phyloP scores from a whole-genome alignment of 2,113 vertebrate species.

The Rhadina sibilatrix region DNA sequence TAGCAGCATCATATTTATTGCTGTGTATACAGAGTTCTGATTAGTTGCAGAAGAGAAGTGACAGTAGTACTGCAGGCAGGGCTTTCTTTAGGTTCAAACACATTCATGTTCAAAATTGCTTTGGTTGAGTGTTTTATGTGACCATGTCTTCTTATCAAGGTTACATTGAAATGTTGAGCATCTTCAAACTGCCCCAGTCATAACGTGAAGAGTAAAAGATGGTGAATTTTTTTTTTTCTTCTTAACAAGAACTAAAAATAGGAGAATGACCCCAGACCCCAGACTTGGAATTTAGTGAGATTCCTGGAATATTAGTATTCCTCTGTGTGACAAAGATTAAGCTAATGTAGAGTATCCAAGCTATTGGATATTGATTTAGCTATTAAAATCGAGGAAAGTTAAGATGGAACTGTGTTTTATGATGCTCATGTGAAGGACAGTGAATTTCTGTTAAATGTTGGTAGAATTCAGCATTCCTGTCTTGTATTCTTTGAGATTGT shows the following conservation, averaged over 20 bases:
- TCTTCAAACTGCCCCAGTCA: not conserved
- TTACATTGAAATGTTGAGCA: not conserved
- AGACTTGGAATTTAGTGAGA: not conserved
- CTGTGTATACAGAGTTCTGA: not conserved
- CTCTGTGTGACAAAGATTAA: not conserved
- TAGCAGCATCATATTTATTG: not conserved
- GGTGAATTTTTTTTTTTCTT: not conserved
- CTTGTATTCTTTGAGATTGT: not conserved
- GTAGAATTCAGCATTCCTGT: not conserved
- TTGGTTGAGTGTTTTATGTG: not conserved
- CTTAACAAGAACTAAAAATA: not conserved
- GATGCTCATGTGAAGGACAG: not conserved
- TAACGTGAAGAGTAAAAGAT: not conserved
- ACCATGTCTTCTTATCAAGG: not conserved
- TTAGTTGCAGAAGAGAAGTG: not conserved
- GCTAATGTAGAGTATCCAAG: not conserved
- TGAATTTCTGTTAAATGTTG: not conserved
- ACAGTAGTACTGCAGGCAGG: not conserved
- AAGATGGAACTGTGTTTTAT: not conserved
- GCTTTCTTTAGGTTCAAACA: not conserved
- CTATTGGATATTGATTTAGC: too few species aligned
- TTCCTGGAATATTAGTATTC: not conserved
- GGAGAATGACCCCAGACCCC: too few species aligned
- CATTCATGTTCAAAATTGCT: not conserved
- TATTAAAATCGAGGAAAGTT: not conserved